Base-by-base conservation (phyloP, 2,797 vertebrate genomes). In the Lagocephalus sceleratus region DNA sequence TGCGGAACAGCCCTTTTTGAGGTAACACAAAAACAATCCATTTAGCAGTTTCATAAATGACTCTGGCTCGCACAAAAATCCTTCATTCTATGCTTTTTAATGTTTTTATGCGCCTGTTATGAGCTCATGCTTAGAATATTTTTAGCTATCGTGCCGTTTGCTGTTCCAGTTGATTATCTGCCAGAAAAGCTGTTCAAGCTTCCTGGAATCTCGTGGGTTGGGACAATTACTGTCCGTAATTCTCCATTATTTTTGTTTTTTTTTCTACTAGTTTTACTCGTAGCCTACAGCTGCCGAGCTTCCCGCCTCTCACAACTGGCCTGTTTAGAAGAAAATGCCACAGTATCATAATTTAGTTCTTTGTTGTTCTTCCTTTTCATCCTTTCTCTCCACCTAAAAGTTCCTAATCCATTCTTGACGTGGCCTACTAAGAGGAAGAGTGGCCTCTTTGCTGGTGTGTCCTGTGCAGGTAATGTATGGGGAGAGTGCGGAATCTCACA, bases 81-180 rank as follows among this genome's bases (percentile, higher is more conserved):
- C 11, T 35, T 35, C 32, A 7, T 29, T 29, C 26, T 12, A 12
- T 35, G 12, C 32, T 35, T 35, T 35, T 35, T 35, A 35, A 35
- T 35, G 32, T 12, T 35, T 14, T 35, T 35, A 35, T 35, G 32
- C 14, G 32, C 32, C 14, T 10, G 32, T 11, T 35, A 35, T 14
- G 12, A 35, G 32, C 32, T 35, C 32, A 10, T 35, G 12, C 32
- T 43, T 66, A 12, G 54, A 76, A 63, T 79, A 65, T 71, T 73
- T 53, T 48, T 25, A 40, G 55, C 51, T 65, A 73, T 78, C 72
- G 53, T 71, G 72, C 76, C 75, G 71, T 83, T 76, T 39, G 46
- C 55, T 63, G 49, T 73, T 74, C 71, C 58, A 52, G 62, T 75
- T 35, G 60, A 78, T 58, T 70, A 62, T 66, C 60, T 68, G 75